Evolutionary conservation across 2,888 invertebrate genomes (phyloP).

Genomic region (Drosophila lutescens): DNA sequence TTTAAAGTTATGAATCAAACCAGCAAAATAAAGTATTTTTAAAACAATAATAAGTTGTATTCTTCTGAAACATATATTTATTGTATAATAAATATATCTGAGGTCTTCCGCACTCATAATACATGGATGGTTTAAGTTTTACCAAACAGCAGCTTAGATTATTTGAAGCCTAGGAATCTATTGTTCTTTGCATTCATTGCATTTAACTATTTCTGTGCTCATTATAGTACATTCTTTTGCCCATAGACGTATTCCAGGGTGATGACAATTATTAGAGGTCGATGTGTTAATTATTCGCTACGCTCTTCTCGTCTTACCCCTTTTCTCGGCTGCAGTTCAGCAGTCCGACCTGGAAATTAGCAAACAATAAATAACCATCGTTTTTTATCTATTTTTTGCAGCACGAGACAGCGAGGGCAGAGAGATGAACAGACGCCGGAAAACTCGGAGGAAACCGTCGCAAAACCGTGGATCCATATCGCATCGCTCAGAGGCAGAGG

Average conservation of each 20-base stretch:
- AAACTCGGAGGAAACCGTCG: conserved; percentile 9
- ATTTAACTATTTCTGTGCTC: background rate
- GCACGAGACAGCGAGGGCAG: conserved; percentile 10
- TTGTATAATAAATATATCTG: too few species aligned
- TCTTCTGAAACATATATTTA: too few species aligned
- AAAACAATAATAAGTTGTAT: too few species aligned
- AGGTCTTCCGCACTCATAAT: too few species aligned
- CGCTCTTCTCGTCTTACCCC: background rate
- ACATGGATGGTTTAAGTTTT: too few species aligned
- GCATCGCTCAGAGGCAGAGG: conserved; percentile 18
- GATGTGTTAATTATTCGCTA: conserved; percentile 62
- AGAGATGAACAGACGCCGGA: background rate
- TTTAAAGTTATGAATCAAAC: too few species aligned
- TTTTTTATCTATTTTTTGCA: conserved; percentile 13
- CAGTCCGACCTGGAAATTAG: background rate
- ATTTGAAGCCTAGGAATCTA: background rate
- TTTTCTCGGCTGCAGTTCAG: conserved; percentile 3
- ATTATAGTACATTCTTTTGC: conserved; percentile 13
- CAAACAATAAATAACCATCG: conserved; percentile 14
- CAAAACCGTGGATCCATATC: conserved; percentile 9
- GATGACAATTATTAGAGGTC: conserved; percentile 67
- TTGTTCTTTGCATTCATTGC: background rate
- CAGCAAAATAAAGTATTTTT: too few species aligned
- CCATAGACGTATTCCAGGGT: conserved; percentile 16
- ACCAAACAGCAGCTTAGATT: too few species aligned